A percentile compares a stretch with the other conserved stretches of the same genome.
These are phyloP conservation scores for Geopemphigus sp. DNA, from an alignment of 1,140 invertebrate genomes.

Conservation along the genomic window DNA sequence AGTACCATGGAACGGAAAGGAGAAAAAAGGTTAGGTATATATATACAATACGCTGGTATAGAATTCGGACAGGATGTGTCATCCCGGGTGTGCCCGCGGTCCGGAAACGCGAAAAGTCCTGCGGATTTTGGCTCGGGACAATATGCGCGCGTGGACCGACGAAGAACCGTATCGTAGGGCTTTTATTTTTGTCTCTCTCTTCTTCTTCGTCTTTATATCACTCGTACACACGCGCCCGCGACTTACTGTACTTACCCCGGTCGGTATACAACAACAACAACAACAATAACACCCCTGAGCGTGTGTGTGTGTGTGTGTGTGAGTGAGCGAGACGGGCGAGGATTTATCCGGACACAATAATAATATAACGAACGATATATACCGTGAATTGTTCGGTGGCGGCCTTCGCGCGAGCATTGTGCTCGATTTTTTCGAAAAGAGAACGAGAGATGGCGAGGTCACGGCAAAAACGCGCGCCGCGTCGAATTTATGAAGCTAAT, in stretches of 20 bases:
- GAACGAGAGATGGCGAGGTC: background rate
- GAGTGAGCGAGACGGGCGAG: background rate
- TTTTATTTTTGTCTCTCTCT: background rate
- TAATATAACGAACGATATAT: slow-evolving; percentile 22
- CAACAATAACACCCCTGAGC: slow-evolving; percentile 21
- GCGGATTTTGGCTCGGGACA: slow-evolving; percentile 44
- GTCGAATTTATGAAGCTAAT: slow-evolving; percentile 43
- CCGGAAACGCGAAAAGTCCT: slow-evolving; percentile 46
- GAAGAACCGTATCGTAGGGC: slow-evolving; percentile 1
- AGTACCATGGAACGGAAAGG: too few species aligned
- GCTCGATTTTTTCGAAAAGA: background rate
- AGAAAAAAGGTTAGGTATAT: slow-evolving; percentile 34
- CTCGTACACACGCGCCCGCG: background rate
- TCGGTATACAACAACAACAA: too few species aligned
- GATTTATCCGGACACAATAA: slow-evolving; percentile 6
- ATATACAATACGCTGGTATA: background rate
- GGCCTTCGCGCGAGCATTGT: background rate
- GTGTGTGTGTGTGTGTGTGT: background rate
- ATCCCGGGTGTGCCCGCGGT: too few species aligned
- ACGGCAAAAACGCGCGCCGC: background rate
- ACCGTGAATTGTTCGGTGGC: slow-evolving; percentile 11
- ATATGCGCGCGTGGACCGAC: slow-evolving; percentile 26
- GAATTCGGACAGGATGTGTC: slow-evolving; percentile 45
- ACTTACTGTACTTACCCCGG: too few species aligned
- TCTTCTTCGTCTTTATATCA: background rate